Evolutionary conservation across 2,888 invertebrate genomes (phyloP), one percentile per base, ranked within the genome.

Genomic region (Drosophila niveifrons): DNA sequence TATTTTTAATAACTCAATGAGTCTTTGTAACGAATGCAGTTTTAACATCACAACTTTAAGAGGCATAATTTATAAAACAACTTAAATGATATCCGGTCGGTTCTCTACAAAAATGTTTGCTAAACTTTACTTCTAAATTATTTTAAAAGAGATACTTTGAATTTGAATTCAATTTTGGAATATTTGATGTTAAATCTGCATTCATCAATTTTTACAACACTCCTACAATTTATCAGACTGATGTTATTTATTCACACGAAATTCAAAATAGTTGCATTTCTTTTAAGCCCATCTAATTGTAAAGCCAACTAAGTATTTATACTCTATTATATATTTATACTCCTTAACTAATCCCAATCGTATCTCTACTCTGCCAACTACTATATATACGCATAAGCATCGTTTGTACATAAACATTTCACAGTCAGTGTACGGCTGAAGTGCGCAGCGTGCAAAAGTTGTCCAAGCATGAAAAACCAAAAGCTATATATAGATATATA

Each of bases 211-310:
- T 31, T 55, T 51, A 23, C 29, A 46, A 66, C 36, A 75, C 53
- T 82, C 61, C 50, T 67, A 69, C 34, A 72, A 63, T 71, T 79
- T 51, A 66, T 61, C 71, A 80, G 83, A 84, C 83, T 84, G 90
- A 84, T 70, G 50, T 69, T 75, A 75, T 82, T 68, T 76, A 58
- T 72, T 88, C 70, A 76, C 31, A 56, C 17, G 50, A 72, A 64
- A 68, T 66, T 75, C 17, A 62, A 65, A 64, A 67, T 66, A 66
- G 47, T 63, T 73, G 56, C 63, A 66, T 72, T 71, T 76, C 69
- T 52, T 47, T 70, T 51, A 69, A 62, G 57, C 58, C 75, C 51
- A 72, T 69, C 39, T 67, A 81, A 52, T 36, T 23, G 4, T 34
- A 80, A 76, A 53, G 67, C 48, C 67, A 77, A 56, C 39, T 59